Conservation (phyloP, 2,113 vertebrate genomes). For the Paradisaea rubra region DNA sequence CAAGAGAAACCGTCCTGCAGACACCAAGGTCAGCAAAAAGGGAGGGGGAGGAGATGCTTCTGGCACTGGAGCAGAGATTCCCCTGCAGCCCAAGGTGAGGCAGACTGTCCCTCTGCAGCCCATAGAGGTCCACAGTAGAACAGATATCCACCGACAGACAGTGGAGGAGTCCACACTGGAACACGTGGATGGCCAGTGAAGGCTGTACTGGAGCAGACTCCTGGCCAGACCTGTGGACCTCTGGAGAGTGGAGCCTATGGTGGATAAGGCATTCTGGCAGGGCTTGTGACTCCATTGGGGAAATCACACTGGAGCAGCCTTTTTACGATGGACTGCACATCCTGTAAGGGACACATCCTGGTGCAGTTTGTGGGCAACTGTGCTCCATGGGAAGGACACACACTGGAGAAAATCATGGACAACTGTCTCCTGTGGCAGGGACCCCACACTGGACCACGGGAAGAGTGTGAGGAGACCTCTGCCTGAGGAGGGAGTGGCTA, state of each 20-base stretch:
- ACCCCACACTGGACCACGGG: accelerated
- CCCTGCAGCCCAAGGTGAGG: not conserved
- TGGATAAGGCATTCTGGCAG: not conserved
- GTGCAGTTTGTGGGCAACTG: not conserved
- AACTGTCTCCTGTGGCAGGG: not conserved
- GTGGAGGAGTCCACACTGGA: not conserved
- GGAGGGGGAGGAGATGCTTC: not conserved
- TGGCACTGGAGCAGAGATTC: not conserved
- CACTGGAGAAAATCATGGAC: not conserved
- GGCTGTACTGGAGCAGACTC: not conserved
- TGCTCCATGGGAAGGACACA: not conserved
- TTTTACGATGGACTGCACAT: accelerated
- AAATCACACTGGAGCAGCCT: not conserved
- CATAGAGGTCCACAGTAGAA: accelerated
- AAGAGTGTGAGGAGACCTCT: not conserved
- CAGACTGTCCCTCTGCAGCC: not conserved
- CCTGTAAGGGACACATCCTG: not conserved
- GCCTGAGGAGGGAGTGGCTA: not conserved
- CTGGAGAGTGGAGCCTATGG: not conserved
- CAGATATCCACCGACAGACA: not conserved
- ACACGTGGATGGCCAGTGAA: not conserved
- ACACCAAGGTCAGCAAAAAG: not conserved
- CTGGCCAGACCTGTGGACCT: not conserved
- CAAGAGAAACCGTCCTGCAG: not conserved
- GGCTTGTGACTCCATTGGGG: not conserved